Conservation (phyloP, 2,797 vertebrate species). For the Pampus argenteus region DNA sequence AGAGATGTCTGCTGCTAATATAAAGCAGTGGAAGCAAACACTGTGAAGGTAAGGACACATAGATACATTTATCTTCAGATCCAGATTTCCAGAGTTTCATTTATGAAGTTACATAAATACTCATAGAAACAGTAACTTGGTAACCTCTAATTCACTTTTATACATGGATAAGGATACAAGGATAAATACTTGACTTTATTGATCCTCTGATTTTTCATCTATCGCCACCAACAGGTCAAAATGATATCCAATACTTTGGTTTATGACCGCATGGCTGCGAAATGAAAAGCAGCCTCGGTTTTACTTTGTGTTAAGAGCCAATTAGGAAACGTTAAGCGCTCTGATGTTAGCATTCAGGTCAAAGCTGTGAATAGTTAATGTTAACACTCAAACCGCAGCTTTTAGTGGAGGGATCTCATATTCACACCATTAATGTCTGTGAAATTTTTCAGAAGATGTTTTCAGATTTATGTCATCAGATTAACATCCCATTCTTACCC, state of each 20-base stretch:
- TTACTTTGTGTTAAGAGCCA: no score
- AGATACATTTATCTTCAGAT: neutral
- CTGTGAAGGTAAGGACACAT: neutral
- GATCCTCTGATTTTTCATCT: no score
- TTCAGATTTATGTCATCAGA: neutral
- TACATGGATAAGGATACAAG: no score
- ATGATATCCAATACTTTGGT: no score
- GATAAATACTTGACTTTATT: no score
- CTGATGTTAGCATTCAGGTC: neutral
- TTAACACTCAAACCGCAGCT: neutral
- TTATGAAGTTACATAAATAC: no score
- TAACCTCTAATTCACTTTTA: no score
- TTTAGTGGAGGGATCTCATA: neutral
- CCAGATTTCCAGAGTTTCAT: neutral
- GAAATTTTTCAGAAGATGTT: neutral
- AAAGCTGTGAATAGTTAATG: neutral
- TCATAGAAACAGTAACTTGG: no score
- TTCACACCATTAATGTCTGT: neutral
- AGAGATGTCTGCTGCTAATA: conserved; percentile 5
- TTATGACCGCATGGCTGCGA: no score
- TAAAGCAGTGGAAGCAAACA: neutral
- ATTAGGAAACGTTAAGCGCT: no score
- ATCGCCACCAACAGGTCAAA: no score
- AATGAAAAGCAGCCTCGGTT: no score
- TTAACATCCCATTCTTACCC: neutral